These are phyloP conservation scores for Hirtodrosophila duncani DNA, from an alignment of 2,888 invertebrate species.

Conservation along the genomic window DNA sequence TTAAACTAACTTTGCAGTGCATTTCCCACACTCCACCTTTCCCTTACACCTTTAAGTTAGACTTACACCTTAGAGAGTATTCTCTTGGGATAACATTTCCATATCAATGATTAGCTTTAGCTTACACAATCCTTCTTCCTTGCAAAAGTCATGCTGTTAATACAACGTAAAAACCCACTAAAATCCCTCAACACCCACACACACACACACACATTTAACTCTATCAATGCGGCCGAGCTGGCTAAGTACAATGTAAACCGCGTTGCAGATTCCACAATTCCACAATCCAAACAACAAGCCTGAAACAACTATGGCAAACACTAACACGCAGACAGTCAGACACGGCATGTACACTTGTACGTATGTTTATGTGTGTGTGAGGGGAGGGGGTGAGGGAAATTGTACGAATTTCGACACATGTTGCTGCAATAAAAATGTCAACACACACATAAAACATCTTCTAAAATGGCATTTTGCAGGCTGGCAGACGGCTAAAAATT, in stretches of 20 bases:
- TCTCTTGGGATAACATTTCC: too few species aligned
- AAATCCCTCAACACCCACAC: constrained; percentile 27
- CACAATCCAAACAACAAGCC: constrained; percentile 33
- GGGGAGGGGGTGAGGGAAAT: not conserved
- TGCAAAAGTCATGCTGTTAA: constrained; percentile 23
- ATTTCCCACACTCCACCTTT: too few species aligned
- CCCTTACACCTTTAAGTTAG: too few species aligned
- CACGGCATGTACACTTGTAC: not conserved
- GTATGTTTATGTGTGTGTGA: not conserved
- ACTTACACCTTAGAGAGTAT: too few species aligned
- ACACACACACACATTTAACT: constrained; percentile 52
- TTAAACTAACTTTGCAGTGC: too few species aligned
- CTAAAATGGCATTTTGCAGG: constrained; percentile 70
- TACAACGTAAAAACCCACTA: constrained; percentile 8
- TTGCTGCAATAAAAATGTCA: constrained; percentile 74
- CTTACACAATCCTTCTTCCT: too few species aligned
- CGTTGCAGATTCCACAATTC: constrained; percentile 45
- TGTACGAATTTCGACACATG: constrained; percentile 66
- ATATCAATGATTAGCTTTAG: too few species aligned
- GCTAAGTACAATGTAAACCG: constrained; percentile 68
- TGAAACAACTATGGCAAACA: constrained; percentile 39
- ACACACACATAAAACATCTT: constrained; percentile 72
- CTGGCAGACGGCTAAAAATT: constrained; percentile 68
- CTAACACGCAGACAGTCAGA: constrained; percentile 24
- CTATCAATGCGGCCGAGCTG: constrained; percentile 43